Percentiles rank a stretch among this genome's conserved stretches.
phyloP scores from a whole-genome alignment of 2,113 vertebrate species.

The Raja brachyura region DNA sequence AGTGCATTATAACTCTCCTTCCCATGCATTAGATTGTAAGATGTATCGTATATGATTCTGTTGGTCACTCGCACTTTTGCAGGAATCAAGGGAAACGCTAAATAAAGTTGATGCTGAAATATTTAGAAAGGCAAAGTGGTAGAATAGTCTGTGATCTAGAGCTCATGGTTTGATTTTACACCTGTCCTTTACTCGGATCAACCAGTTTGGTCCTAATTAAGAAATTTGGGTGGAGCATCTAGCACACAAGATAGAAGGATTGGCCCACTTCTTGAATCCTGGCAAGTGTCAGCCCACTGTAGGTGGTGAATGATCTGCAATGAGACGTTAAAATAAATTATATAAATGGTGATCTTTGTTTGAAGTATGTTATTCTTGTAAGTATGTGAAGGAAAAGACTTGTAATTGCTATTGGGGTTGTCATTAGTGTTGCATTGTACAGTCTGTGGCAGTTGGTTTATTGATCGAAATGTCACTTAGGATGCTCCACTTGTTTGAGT shows the following conservation, averaged over 20 bases:
- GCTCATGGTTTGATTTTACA: neutral
- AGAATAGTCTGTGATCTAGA: neutral
- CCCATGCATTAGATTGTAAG: neutral
- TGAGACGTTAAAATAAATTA: neutral
- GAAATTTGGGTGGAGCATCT: neutral
- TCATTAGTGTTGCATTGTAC: neutral
- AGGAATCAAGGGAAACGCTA: neutral
- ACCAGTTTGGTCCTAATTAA: neutral
- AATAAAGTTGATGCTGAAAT: neutral
- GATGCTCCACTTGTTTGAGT: constrained; percentile 13
- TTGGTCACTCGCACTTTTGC: constrained; percentile 22
- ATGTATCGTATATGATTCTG: neutral
- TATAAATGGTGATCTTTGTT: constrained; percentile 1
- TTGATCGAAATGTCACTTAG: constrained; percentile 13
- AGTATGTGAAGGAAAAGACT: neutral
- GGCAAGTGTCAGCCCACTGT: neutral
- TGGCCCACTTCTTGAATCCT: neutral
- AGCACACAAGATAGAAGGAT: too few species aligned
- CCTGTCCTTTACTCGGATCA: too few species aligned
- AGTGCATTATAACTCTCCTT: neutral
- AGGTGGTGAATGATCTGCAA: constrained; percentile 11
- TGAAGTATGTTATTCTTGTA: neutral
- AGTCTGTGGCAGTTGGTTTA: constrained; percentile 8
- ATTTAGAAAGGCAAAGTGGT: neutral
- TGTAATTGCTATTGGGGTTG: neutral